Evolutionary conservation across 2,888 invertebrate genomes (phyloP), one percentile per base, ranked within the genome.

Genomic region (Sinotaia quadrata): DNA sequence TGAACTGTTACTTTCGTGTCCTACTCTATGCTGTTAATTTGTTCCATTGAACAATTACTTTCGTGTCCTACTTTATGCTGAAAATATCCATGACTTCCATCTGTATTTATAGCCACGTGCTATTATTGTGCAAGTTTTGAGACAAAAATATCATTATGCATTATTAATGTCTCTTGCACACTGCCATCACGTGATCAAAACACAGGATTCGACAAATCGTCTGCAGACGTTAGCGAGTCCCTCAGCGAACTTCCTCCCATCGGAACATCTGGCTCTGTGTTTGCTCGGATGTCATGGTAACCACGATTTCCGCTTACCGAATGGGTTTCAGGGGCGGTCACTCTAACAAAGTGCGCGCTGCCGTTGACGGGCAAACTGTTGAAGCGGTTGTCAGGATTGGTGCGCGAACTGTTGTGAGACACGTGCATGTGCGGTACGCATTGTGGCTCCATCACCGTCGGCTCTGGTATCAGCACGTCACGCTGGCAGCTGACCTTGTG

Each of bases 401-500:
- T n/a, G n/a, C n/a, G n/a, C n/a, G n/a, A n/a, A n/a, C n/a, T n/a
- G n/a, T n/a, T n/a, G n/a, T n/a, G n/a, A n/a, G n/a, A n/a, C 15
- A 33, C 37, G 29, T 63, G 63, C 4, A 52, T 18, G 4, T 24
- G 52, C 15, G 54, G 63, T 4, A 18, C 34, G 1, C 24, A 18
- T 15, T 63, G 54, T 0, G 56, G 37, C 33, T 54, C 54, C 31
- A 54, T 33, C 18, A 29, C 52, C 1, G 34, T 7, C 18, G 56
- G 47, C 21, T 8, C 21, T n/a, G n/a, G 33, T 21, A 47, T 31
- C 15, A 36, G 31, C 31, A 49, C 18, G 29, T 66, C 49, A 8
- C 49, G 29, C 2, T 58, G 49, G 58, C 36, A 36, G 47, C 49
- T 33, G 24, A 75, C 71, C 69, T 75, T 75, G 37, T 68, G 61